Evolutionary conservation across 1,140 invertebrate species (phyloP), one percentile per base, ranked within the genome.

Genomic region (Sitodiplosis mosellana): DNA sequence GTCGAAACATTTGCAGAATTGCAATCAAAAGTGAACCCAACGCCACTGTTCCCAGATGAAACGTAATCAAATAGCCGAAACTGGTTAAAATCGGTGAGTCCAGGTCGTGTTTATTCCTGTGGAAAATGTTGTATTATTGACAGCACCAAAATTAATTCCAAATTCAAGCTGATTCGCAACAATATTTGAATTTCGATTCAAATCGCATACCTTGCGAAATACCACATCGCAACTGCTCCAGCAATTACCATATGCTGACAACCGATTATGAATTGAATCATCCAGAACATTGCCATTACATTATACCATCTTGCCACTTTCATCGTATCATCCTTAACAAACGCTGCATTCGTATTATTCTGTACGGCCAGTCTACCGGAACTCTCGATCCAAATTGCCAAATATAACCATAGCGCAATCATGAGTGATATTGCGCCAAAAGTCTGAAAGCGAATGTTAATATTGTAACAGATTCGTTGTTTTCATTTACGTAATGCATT

Each of bases 171-270:
- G n/a, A n/a, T n/a, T n/a, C n/a, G n/a, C n/a, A n/a, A n/a, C n/a
- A n/a, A n/a, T n/a, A n/a, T n/a, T n/a, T n/a, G n/a, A n/a, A n/a
- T n/a, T n/a, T n/a, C n/a, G n/a, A n/a, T n/a, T n/a, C n/a, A n/a
- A n/a, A n/a, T n/a, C n/a, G n/a, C 15, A 7, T 18, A 84, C 81
- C 80, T 77, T 19, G 76, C 75, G 55, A 86, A 88, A 57, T 79
- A 87, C 83, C 83, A 88, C 11, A 66, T 69, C 0, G 78, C 69
- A 8, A 87, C 77, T 22, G 81, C 71, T n/a, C 80, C 79, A 36
- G 80, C 79, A 38, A 87, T 76, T 0, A 83, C 69, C 62, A 86
- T 74, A 58, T 85, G 77, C 54, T 88, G 83, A 60, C 81, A 84
- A 17, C 80, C 79, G 33, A 82, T 63, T 40, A 79, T 72, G 56